Conservation (phyloP, 2,113 vertebrate genomes). For the Calonectris borealis region DNA sequence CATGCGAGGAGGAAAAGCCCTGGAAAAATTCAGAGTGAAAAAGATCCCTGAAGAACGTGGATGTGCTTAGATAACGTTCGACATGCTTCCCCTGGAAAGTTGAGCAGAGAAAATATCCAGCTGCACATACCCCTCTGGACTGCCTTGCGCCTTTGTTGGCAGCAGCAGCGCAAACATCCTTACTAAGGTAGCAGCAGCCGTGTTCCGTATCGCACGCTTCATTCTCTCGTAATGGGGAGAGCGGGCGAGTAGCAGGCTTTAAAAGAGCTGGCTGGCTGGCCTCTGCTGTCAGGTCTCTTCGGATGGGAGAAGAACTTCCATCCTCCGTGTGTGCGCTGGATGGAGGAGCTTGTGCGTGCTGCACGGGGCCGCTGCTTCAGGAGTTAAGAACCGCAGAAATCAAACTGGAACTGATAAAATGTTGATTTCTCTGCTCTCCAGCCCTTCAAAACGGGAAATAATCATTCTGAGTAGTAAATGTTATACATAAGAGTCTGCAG, state of each 20-base stretch:
- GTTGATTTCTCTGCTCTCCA: background rate
- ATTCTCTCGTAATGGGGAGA: fast-evolving
- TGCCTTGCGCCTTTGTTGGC: background rate
- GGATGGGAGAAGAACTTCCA: background rate
- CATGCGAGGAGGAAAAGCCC: background rate
- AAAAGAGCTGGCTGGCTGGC: background rate
- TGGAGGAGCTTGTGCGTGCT: background rate
- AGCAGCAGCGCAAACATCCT: background rate
- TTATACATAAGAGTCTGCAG: background rate
- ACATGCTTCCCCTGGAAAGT: background rate
- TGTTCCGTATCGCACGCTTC: background rate
- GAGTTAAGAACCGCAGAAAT: background rate
- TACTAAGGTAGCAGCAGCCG: background rate
- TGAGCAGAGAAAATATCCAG: background rate
- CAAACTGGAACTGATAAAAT: background rate
- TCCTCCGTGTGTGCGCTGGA: background rate
- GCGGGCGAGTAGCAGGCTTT: background rate
- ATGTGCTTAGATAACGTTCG: background rate
- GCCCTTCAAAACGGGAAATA: background rate
- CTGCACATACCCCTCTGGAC: background rate
- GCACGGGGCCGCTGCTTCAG: background rate
- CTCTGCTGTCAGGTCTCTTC: background rate
- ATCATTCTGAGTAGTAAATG: background rate
- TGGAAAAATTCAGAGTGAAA: background rate
- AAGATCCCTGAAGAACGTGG: background rate